Percentiles rank a stretch among this genome's conserved stretches.
phyloP scores from a whole-genome alignment of 2,888 invertebrate genomes.

The Sarcophaga caerulescens region DNA sequence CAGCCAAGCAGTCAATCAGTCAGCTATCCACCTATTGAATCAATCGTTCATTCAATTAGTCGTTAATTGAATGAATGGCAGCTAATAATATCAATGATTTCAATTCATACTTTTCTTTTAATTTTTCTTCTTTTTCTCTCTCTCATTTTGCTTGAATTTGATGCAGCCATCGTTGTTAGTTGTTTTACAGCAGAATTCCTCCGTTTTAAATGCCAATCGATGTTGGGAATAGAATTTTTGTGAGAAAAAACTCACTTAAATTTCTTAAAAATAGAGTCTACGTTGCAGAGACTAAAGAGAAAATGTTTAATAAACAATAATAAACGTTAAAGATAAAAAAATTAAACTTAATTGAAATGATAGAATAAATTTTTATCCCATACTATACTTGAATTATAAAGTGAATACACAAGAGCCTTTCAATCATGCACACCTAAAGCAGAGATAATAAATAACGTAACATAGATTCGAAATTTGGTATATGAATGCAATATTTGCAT shows the following conservation, averaged over 20 bases:
- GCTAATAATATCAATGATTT: conserved; percentile 34
- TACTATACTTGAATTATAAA: no score
- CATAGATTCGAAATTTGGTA: no score
- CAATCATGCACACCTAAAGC: no score
- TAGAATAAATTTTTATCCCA: no score
- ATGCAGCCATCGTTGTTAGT: background rate
- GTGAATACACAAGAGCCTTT: no score
- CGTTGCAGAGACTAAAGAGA: background rate
- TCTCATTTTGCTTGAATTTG: background rate
- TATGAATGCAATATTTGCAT: no score
- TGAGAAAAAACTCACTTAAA: conserved; percentile 30
- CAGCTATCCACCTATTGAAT: background rate
- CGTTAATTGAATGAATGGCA: conserved; percentile 6
- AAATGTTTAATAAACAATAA: background rate
- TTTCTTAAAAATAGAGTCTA: background rate
- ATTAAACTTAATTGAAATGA: no score
- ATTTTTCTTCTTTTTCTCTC: background rate
- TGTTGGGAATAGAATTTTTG: background rate
- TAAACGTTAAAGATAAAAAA: no score
- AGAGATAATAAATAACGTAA: no score
- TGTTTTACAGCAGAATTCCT: background rate
- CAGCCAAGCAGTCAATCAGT: background rate
- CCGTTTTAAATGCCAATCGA: conserved; percentile 18
- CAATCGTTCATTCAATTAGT: background rate
- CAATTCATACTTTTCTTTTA: background rate